phyloP scores from a whole-genome alignment of 37 sponge, comb jelly and placozoan genomes.

The Diacarnus erythraeanus region DNA sequence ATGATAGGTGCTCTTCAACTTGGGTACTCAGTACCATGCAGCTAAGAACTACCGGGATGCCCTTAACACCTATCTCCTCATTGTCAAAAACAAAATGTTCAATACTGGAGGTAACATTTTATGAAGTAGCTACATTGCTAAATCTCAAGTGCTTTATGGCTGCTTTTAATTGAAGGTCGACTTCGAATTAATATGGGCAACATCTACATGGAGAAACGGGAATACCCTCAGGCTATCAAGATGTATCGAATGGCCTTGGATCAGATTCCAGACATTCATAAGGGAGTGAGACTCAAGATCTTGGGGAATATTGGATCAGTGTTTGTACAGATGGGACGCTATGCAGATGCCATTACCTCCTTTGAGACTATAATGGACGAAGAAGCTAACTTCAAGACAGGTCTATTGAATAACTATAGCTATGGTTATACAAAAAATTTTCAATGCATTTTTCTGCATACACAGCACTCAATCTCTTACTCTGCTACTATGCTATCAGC shows the following conservation, averaged over 20 bases:
- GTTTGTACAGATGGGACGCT: constrained; percentile 91
- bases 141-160: neutral
- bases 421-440: neutral
- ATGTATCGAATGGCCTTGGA: constrained; percentile 98
- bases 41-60: constrained; percentile 83
- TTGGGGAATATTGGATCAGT: constrained; percentile 91
- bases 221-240: constrained; percentile 94
- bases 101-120: constrained; percentile 68
- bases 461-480: constrained; percentile 47
- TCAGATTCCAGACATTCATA: constrained; percentile 81
- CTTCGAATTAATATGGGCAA: constrained; percentile 98
- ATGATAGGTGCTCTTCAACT: constrained; percentile 86
- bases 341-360: constrained; percentile 91
- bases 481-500: constrained; percentile 93
- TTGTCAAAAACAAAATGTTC: constrained; percentile 97
- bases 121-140: neutral
- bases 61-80: constrained; percentile 89
- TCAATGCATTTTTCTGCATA: neutral
- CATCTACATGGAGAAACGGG: constrained; percentile 89
- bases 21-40: constrained; percentile 87
- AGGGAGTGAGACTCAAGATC: constrained; percentile 78
- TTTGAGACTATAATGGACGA: constrained; percentile 90
- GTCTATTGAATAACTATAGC: constrained; percentile 13
- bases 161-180: constrained; percentile 43
- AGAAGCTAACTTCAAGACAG: constrained; percentile 81